These are phyloP conservation scores for Sarcophaga subvicina DNA, from an alignment of 2,888 invertebrate genomes.

Conservation along the genomic window DNA sequence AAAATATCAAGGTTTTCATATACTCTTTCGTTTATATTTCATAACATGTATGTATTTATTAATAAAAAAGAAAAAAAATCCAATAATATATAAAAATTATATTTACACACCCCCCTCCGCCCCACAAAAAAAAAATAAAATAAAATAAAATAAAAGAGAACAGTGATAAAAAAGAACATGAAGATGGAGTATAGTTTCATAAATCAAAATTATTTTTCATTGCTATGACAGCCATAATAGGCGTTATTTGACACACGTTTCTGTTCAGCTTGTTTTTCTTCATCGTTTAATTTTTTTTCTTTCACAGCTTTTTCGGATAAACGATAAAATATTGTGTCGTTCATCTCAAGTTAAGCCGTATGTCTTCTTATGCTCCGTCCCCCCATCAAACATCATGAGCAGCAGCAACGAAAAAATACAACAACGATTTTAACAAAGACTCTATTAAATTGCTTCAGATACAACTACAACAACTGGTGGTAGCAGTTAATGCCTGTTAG, in stretches of 20 bases:
- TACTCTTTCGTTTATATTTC: not conserved
- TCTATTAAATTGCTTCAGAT: not conserved
- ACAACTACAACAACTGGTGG: not conserved
- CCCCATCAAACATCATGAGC: conserved; percentile 32
- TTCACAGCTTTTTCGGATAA: not conserved
- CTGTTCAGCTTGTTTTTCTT: conserved; percentile 50
- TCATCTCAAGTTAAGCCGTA: conserved; percentile 51
- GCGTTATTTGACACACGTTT: conserved; percentile 76
- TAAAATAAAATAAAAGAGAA: not conserved
- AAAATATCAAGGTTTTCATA: no score
- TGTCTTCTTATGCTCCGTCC: conserved; percentile 48
- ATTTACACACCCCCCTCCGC: not conserved
- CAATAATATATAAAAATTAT: conserved; percentile 44
- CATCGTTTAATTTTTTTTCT: conserved; percentile 24
- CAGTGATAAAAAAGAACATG: not conserved
- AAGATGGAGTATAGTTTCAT: conserved; percentile 72
- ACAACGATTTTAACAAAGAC: not conserved
- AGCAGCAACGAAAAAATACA: not conserved
- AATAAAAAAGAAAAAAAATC: conserved; percentile 5
- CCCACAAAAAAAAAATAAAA: not conserved
- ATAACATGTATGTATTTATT: conserved; percentile 12
- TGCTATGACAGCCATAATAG: conserved; percentile 76
- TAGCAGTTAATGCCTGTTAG: not conserved
- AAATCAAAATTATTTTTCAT: conserved; percentile 79
- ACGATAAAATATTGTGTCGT: conserved; percentile 32